Evolutionary conservation across 2,113 vertebrate species (phyloP).

Genomic region (Furnarius figulus): DNA sequence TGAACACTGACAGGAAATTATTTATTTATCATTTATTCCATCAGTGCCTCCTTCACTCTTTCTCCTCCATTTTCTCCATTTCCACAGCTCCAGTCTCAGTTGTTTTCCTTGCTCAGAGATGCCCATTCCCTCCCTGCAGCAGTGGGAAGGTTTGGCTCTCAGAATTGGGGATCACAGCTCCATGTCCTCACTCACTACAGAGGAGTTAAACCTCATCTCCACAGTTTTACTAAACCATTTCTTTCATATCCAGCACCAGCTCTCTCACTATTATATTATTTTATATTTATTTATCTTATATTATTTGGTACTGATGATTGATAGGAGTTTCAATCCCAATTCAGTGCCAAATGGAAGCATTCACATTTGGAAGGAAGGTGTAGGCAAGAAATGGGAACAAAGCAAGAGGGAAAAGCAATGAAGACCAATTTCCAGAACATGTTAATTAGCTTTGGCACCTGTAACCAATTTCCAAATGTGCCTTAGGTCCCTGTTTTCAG

Average conservation of each 20-base stretch:
- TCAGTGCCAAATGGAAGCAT: not conserved
- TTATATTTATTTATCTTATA: not conserved
- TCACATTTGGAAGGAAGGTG: not conserved
- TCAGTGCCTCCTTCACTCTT: not conserved
- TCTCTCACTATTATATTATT: not conserved
- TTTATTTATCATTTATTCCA: slow-evolving; percentile 11
- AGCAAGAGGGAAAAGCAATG: not conserved
- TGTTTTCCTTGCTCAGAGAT: not conserved
- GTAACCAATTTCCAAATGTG: not conserved
- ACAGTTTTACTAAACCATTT: not conserved
- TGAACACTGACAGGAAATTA: not conserved
- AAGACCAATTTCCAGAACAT: not conserved
- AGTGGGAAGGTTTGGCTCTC: not conserved
- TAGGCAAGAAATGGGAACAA: not conserved
- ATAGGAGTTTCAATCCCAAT: not conserved
- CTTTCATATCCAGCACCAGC: not conserved
- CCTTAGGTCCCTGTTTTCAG: not conserved
- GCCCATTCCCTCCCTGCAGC: not conserved
- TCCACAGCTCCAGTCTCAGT: not conserved
- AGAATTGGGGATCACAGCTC: not conserved
- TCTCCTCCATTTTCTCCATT: not conserved
- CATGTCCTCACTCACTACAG: not conserved
- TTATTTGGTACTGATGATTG: not conserved
- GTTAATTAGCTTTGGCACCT: not conserved
- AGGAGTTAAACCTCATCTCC: not conserved